Conservation (phyloP, 1,140 invertebrate species). For the Phthorimaea operculella region DNA sequence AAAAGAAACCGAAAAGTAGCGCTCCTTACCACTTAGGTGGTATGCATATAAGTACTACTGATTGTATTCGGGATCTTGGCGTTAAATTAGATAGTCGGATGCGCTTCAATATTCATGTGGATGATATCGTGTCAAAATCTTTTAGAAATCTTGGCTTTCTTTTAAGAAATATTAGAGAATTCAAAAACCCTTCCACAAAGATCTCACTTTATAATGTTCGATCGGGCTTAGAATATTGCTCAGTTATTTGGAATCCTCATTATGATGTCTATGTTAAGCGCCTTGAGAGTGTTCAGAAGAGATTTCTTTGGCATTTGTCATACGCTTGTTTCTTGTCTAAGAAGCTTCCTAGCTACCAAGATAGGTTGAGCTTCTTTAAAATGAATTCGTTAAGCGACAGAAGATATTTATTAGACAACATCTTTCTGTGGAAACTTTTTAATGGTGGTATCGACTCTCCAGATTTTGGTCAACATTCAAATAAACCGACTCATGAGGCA, state of each 20-base stretch:
- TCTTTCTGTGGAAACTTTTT: slow-evolving; percentile 9
- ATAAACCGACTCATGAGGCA: background rate
- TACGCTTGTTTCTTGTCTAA: slow-evolving; percentile 5
- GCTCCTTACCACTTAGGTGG: background rate
- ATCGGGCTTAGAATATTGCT: slow-evolving; percentile 8
- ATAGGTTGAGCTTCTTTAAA: slow-evolving; percentile 6
- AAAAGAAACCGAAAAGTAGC: background rate
- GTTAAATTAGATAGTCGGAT: background rate
- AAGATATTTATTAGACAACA: background rate
- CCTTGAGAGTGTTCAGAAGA: slow-evolving; percentile 10
- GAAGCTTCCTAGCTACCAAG: slow-evolving; percentile 2
- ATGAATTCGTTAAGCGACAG: slow-evolving; percentile 5
- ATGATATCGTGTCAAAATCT: background rate
- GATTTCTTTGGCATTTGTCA: slow-evolving; percentile 13
- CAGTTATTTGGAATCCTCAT: slow-evolving; percentile 13
- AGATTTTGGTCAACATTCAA: background rate
- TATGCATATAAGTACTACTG: background rate
- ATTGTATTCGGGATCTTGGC: background rate
- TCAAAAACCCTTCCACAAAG: background rate
- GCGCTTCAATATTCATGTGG: background rate
- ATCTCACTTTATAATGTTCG: slow-evolving; percentile 6
- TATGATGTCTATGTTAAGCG: slow-evolving; percentile 8
- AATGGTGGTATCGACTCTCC: background rate
- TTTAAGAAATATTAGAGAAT: background rate
- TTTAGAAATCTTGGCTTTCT: background rate